phyloP scores from a whole-genome alignment of 2,797 vertebrate genomes.

The Mionectes olivaceus region DNA sequence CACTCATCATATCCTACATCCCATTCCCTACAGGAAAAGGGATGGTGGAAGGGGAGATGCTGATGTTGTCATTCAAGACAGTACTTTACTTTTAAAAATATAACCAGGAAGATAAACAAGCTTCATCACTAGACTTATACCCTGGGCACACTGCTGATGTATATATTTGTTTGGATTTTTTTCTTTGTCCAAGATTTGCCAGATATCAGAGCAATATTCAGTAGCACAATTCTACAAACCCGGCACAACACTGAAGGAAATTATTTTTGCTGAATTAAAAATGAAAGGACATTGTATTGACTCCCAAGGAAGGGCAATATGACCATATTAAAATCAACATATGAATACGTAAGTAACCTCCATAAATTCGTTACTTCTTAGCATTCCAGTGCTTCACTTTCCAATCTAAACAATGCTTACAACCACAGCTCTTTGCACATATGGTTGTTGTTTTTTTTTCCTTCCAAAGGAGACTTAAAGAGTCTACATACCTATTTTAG shows the following conservation, averaged over 20 bases:
- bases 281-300: not conserved
- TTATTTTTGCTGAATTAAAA: not conserved
- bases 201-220: not conserved
- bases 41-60: not conserved
- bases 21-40: not conserved
- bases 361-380: not conserved
- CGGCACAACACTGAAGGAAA: not conserved
- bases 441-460: not conserved
- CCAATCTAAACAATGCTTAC: not conserved
- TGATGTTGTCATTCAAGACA: not conserved
- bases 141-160: not conserved
- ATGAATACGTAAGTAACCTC: not conserved
- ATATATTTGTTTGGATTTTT: not conserved
- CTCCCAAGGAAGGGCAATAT: not conserved
- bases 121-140: not conserved
- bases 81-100: not conserved
- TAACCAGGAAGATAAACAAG: not conserved
- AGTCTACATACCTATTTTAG: not conserved
- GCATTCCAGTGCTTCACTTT: not conserved
- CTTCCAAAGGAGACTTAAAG: not conserved
- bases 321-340: not conserved
- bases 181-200: not conserved
- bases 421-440: not conserved
- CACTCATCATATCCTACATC: accelerated
- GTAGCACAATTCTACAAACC: not conserved